These are phyloP conservation scores for Watsonalla cultraria DNA, from an alignment of 2,888 invertebrate species.

Conservation along the genomic window DNA sequence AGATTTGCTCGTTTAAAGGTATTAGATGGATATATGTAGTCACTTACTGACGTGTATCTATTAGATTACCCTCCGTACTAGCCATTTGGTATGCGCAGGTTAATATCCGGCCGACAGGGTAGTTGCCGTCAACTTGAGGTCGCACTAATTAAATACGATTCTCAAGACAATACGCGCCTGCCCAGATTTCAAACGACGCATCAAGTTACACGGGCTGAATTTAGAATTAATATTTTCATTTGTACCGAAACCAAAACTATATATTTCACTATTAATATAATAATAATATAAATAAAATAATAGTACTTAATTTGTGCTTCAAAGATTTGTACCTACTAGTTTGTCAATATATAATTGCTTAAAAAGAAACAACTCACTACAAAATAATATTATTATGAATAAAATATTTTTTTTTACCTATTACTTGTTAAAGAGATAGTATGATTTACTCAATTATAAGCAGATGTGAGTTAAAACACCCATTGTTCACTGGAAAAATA, in stretches of 20 bases:
- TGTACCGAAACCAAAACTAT: background rate
- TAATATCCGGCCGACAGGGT: constrained; percentile 44
- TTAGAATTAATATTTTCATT: constrained; percentile 8
- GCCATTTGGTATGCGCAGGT: constrained; percentile 22
- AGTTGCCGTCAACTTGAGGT: constrained; percentile 44
- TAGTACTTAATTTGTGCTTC: too few species aligned
- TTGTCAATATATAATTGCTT: too few species aligned
- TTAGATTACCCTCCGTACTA: background rate
- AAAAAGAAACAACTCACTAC: too few species aligned
- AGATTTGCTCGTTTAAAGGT: background rate
- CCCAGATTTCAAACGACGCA: constrained; percentile 39
- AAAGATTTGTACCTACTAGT: too few species aligned
- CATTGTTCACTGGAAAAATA: too few species aligned
- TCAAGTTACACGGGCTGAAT: constrained; percentile 31
- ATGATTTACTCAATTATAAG: too few species aligned
- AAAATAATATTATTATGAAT: too few species aligned
- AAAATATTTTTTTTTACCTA: too few species aligned
- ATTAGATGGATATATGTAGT: background rate
- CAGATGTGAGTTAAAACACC: too few species aligned
- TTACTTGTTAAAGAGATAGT: too few species aligned
- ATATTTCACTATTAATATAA: too few species aligned
- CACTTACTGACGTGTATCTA: background rate
- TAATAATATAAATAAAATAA: too few species aligned
- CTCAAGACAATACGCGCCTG: constrained; percentile 63
- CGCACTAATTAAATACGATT: constrained; percentile 67